Evolutionary conservation across 2,888 invertebrate genomes (phyloP).

Genomic region (Lasioglossum pauxillum): DNA sequence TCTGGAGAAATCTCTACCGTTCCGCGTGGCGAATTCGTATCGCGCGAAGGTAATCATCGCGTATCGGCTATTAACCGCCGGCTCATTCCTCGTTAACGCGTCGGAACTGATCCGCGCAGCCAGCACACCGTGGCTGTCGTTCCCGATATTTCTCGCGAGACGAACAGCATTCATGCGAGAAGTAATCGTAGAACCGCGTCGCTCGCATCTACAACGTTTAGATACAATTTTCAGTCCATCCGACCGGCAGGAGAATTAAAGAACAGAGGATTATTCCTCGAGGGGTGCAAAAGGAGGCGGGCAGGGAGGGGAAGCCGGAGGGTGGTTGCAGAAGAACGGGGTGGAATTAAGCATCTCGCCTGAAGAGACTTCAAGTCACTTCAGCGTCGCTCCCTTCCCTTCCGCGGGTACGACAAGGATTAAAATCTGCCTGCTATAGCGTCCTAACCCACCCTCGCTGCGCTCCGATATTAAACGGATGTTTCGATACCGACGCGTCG

Average conservation of each 20-base stretch:
- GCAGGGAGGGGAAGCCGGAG: conserved; percentile 68
- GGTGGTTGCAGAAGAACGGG: conserved; percentile 76
- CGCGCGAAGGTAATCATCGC: conserved; percentile 33
- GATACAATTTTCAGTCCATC: conserved; percentile 70
- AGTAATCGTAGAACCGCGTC: neutral
- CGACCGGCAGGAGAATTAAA: conserved; percentile 73
- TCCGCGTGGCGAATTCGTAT: conserved; percentile 40
- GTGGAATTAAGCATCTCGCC: conserved; percentile 84
- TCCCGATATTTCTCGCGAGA: neutral
- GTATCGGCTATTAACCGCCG: conserved; percentile 27
- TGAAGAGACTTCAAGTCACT: conserved; percentile 84
- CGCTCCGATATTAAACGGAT: conserved; percentile 80
- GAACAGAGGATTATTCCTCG: conserved; percentile 80
- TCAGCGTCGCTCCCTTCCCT: conserved; percentile 79
- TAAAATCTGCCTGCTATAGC: conserved; percentile 83
- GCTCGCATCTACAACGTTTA: conserved; percentile 56
- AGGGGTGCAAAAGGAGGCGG: conserved; percentile 71
- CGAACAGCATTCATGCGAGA: neutral
- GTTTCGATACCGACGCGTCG: conserved; percentile 76
- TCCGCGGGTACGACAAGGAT: conserved; percentile 81
- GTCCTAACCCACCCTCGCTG: conserved; percentile 60
- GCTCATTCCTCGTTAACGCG: neutral
- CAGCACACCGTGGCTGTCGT: neutral
- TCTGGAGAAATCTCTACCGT: conserved; percentile 63
- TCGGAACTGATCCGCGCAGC: neutral